phyloP scores from a whole-genome alignment of 2,888 invertebrate genomes.

The Ichneumon xanthorius region DNA sequence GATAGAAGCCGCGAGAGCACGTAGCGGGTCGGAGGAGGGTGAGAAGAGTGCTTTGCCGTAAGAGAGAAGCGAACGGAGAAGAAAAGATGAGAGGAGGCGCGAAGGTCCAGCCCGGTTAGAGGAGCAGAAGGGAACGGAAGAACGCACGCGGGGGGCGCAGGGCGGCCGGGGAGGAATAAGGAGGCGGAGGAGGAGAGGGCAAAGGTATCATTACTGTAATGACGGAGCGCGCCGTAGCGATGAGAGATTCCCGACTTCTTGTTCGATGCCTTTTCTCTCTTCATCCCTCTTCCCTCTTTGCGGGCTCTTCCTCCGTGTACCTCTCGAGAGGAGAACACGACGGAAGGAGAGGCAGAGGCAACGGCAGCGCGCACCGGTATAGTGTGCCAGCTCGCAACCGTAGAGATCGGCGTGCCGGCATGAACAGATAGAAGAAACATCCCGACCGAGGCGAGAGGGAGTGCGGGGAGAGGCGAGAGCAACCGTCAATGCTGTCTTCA shows the following conservation, averaged over 20 bases:
- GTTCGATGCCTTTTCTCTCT: slow-evolving; percentile 60
- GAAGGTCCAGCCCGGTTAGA: slow-evolving; percentile 12
- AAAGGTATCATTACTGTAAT: slow-evolving; percentile 82
- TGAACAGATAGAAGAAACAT: slow-evolving; percentile 19
- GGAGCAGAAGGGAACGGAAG: slow-evolving; percentile 39
- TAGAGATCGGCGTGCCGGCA: slow-evolving; percentile 24
- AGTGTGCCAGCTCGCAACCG: slow-evolving; percentile 4
- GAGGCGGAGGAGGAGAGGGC: slow-evolving; percentile 62
- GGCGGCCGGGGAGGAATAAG: slow-evolving; percentile 33
- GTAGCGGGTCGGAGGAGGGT: slow-evolving; percentile 16
- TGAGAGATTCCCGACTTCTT: slow-evolving; percentile 74
- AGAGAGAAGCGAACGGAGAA: not conserved
- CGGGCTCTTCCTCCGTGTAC: not conserved
- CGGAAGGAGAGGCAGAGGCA: slow-evolving; percentile 10
- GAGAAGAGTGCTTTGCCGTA: slow-evolving; percentile 4
- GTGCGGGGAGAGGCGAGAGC: not conserved
- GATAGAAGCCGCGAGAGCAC: slow-evolving; percentile 46
- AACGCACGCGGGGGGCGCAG: slow-evolving; percentile 49
- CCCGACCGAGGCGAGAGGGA: not conserved
- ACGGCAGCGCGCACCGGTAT: not conserved
- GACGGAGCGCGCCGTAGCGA: slow-evolving; percentile 77
- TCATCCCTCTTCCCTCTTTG: slow-evolving; percentile 13
- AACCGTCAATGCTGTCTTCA: slow-evolving; percentile 5
- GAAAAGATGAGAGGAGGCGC: slow-evolving; percentile 30
- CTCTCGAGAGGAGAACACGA: slow-evolving; percentile 3